Percentiles rank a stretch among this genome's conserved stretches.
phyloP scores from a whole-genome alignment of 2,113 vertebrate species.

The Callochromis pleurospilus region DNA sequence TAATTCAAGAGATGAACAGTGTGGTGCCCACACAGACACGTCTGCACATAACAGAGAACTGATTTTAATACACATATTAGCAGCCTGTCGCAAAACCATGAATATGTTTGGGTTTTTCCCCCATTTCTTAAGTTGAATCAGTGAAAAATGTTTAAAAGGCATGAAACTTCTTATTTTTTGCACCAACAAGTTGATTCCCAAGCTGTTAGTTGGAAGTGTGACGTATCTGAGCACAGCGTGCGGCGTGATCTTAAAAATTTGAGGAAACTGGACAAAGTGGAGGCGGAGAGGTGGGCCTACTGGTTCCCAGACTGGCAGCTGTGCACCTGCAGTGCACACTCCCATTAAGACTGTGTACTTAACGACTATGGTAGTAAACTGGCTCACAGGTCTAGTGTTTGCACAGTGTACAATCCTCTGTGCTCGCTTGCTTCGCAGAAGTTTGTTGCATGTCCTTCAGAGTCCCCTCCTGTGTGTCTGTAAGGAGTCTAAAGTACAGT shows the following conservation, averaged over 20 bases:
- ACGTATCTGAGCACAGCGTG: not conserved
- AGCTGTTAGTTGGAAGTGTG: not conserved
- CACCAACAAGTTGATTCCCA: not conserved
- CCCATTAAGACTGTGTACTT: not conserved
- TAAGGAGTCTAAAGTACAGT: too few species aligned
- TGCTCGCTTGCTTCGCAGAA: not conserved
- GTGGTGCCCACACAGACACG: not conserved
- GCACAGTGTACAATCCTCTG: not conserved
- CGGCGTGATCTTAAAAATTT: not conserved
- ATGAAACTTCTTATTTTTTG: not conserved
- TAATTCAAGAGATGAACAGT: not conserved
- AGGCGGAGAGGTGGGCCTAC: not conserved
- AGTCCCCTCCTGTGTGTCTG: too few species aligned
- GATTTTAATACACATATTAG: not conserved
- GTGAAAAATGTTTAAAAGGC: not conserved
- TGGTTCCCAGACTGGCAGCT: fast-evolving
- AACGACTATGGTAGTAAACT: not conserved
- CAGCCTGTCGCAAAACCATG: fast-evolving
- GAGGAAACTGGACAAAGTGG: not conserved
- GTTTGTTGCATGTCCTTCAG: too few species aligned
- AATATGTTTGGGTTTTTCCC: fast-evolving
- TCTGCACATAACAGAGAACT: fast-evolving
- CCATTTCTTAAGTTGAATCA: not conserved
- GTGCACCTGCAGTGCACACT: not conserved
- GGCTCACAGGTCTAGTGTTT: not conserved